These are phyloP conservation scores for Ciconia maguari DNA, from an alignment of 2,113 vertebrate genomes.

Conservation along the genomic window DNA sequence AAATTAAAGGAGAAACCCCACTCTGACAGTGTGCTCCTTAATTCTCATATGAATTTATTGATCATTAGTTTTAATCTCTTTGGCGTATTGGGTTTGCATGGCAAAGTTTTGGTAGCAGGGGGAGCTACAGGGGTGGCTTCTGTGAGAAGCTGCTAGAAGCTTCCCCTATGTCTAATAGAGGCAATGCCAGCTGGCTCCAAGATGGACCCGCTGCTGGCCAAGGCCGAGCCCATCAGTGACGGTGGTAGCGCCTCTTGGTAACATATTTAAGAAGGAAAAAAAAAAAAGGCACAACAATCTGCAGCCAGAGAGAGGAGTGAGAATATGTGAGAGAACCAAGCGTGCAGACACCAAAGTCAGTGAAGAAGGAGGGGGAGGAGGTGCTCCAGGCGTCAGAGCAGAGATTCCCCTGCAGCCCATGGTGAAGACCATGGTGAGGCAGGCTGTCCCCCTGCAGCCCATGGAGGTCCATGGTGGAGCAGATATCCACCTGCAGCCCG, in stretches of 20 bases:
- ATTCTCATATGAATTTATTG: neutral
- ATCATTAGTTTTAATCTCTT: neutral
- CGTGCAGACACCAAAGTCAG: neutral
- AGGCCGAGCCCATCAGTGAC: neutral
- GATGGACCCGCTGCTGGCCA: neutral
- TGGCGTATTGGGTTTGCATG: neutral
- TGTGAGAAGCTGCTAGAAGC: neutral
- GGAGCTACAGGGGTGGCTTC: neutral
- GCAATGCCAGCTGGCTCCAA: neutral
- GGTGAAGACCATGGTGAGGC: neutral
- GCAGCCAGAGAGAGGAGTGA: neutral
- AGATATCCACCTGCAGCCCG: neutral
- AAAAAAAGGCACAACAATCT: neutral
- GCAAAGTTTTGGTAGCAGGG: neutral
- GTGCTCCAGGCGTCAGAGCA: neutral
- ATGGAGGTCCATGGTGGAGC: no score
- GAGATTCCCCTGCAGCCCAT: neutral
- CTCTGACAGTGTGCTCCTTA: neutral
- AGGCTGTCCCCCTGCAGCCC: neutral
- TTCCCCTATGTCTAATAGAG: neutral
- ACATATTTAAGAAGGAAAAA: neutral
- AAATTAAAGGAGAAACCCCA: neutral
- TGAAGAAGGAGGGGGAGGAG: neutral
- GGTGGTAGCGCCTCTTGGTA: neutral
- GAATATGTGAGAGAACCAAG: neutral